Percentiles rank a stretch among this genome's conserved stretches.
Evolutionary conservation across 92 coral and sea anemone genomes (phyloP).

Genomic region (Muricea muricata): DNA sequence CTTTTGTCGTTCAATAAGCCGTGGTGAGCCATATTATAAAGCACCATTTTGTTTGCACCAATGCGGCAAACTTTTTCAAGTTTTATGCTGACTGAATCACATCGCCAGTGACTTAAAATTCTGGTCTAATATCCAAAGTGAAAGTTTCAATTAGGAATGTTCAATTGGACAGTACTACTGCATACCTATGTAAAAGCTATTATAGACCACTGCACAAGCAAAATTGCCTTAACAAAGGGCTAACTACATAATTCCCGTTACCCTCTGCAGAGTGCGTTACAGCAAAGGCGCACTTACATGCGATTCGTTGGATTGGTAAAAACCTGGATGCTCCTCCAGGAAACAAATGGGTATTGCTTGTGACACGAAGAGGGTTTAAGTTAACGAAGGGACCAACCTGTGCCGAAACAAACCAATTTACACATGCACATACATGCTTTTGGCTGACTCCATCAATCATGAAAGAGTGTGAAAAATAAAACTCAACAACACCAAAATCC

Average conservation of each 20-base stretch:
- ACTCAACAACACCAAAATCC: slow-evolving; percentile 36
- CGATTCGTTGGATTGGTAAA: slow-evolving; percentile 70
- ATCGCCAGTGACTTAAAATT: no score
- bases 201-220: background rate
- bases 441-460: background rate
- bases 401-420: no score
- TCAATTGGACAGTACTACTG: no score
- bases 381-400: slow-evolving; percentile 9
- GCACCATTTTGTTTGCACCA: no score
- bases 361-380: slow-evolving; percentile 57
- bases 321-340: slow-evolving; percentile 63
- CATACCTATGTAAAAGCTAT: no score
- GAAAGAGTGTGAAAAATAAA: slow-evolving; percentile 30
- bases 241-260: slow-evolving; percentile 4
- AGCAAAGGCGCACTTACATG: slow-evolving; percentile 69
- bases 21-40: no score
- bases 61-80: no score
- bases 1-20: no score
- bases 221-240: background rate
- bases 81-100: no score
- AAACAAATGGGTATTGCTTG: slow-evolving; percentile 43
- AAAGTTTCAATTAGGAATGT: no score
- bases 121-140: no score
- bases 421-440: slow-evolving; percentile 32
- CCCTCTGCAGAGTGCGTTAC: slow-evolving; percentile 1